Evolutionary conservation across 2,113 vertebrate species (phyloP).

Genomic region (Eidolon helvum): DNA sequence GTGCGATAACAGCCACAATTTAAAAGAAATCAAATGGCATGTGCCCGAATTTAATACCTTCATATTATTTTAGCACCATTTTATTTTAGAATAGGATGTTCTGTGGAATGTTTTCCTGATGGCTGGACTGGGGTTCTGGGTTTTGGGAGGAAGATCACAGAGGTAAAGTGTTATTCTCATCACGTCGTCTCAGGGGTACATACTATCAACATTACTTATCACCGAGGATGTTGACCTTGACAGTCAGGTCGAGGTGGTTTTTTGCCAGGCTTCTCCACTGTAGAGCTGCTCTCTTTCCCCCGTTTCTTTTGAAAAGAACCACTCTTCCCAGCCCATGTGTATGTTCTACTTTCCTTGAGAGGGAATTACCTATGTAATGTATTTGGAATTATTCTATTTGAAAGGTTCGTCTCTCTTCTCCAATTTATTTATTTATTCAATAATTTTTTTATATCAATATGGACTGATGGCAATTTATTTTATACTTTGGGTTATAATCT

Average conservation of each 20-base stretch:
- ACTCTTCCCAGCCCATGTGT: neutral
- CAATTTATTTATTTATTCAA: neutral
- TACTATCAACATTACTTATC: neutral
- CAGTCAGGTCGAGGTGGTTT: neutral
- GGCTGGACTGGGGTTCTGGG: neutral
- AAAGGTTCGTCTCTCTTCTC: neutral
- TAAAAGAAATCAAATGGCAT: slow-evolving; percentile 16
- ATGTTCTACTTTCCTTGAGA: neutral
- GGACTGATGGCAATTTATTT: neutral
- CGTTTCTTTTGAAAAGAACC: neutral
- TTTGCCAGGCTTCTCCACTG: neutral
- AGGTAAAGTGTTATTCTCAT: neutral
- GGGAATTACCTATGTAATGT: neutral
- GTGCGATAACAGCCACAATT: neutral
- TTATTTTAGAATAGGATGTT: neutral
- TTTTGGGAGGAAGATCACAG: neutral
- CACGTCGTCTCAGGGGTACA: neutral
- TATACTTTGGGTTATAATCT: neutral
- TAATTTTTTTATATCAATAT: neutral
- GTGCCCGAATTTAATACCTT: neutral
- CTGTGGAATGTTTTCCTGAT: neutral
- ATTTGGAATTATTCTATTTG: neutral
- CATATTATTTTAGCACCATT: neutral
- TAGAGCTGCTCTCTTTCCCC: neutral
- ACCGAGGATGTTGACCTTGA: neutral